Evolutionary conservation across 2,888 invertebrate species (phyloP), one percentile per base, ranked within the genome.

Genomic region (Notodonta dromedarius): DNA sequence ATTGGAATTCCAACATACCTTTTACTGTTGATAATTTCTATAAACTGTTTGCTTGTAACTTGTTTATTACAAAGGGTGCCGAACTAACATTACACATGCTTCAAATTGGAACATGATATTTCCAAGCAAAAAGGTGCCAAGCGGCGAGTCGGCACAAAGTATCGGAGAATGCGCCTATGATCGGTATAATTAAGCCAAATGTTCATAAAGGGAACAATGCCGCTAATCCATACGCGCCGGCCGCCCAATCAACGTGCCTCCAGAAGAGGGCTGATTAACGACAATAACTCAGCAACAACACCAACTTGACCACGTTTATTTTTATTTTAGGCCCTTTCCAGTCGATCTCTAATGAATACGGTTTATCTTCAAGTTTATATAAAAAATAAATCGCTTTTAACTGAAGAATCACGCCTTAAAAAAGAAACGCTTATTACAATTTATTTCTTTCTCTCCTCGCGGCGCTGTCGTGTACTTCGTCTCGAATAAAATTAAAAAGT

Each of bases 351-450:
- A 93, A 93, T 93, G 93, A 93, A 93, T 93, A 91, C 93, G 84
- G 92, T 89, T 93, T 93, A 93, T 93, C 92, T 93, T 90, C 86
- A 86, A 90, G 89, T 88, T 91, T 88, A 91, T 91, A 93, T 91
- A 93, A 91, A 92, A 93, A 93, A 93, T 92, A 93, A 93, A 92
- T 92, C 91, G 92, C 90, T 91, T 88, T 92, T 90, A 91, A 91
- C 93, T 93, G 91, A 93, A 91, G 93, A 93, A 93, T 93, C 93
- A 93, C 93, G 93, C 93, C 91, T 93, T 92, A 90, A 93, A 93
- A 93, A 93, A 92, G 88, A 90, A 93, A 91, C 90, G 91, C 91
- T 93, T 93, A 93, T 93, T 93, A 93, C 93, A 93, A 93, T 93
- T 93, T 93, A 93, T 93, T 93, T 93, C 93, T 91, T 89, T 92